Evolutionary conservation across 2,888 invertebrate species (phyloP).

Genomic region (Pterobdella sp.): DNA sequence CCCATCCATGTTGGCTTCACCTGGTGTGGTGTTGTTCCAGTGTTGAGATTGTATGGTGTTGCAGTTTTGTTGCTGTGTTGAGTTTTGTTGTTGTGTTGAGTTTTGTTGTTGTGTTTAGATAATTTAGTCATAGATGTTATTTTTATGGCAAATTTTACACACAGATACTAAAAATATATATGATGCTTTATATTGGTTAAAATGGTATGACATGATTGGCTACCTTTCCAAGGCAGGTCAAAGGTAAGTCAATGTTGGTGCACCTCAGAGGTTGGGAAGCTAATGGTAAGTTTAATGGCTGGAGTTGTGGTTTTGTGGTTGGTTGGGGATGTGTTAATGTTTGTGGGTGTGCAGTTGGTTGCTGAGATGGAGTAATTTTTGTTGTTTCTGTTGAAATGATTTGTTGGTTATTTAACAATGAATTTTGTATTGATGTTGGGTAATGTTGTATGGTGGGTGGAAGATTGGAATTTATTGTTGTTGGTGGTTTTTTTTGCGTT

Average conservation of each 20-base stretch:
- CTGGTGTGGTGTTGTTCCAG: too few species aligned
- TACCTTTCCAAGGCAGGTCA: constrained; percentile 60
- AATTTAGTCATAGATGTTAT: too few species aligned
- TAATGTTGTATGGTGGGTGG: neutral
- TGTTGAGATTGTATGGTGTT: too few species aligned
- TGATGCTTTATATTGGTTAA: too few species aligned
- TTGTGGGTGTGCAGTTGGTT: neutral
- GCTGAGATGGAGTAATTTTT: neutral
- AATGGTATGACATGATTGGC: too few species aligned
- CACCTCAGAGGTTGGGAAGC: constrained; percentile 30
- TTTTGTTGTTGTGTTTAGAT: too few species aligned
- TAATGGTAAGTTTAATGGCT: neutral
- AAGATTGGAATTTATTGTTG: neutral
- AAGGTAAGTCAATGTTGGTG: constrained; percentile 35
- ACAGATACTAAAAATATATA: too few species aligned
- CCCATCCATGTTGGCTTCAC: constrained; percentile 85
- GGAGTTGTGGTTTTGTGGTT: neutral
- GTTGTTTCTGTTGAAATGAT: neutral
- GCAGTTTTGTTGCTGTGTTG: too few species aligned
- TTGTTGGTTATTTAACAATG: neutral
- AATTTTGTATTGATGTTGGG: neutral
- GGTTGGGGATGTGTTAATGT: neutral
- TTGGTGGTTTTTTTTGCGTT: neutral
- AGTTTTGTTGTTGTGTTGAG: too few species aligned
- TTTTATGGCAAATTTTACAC: too few species aligned